These are phyloP conservation scores for Cnemophilus loriae DNA, from an alignment of 2,113 vertebrate species.

Conservation along the genomic window DNA sequence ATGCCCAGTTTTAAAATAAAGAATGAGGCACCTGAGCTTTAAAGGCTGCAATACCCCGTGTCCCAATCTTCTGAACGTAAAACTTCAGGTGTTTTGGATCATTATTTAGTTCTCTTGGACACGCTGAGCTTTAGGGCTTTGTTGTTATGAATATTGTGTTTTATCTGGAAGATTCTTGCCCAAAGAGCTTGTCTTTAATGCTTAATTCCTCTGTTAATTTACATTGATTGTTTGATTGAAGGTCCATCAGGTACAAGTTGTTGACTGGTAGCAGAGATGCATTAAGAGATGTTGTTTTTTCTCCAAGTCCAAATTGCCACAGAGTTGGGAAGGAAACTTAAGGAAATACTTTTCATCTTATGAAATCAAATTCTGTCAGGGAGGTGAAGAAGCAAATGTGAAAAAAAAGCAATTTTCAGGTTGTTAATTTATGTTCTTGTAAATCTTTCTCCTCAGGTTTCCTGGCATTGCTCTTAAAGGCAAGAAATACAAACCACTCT, in stretches of 20 bases:
- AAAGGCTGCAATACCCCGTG: background rate
- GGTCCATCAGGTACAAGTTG: background rate
- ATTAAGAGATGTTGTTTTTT: background rate
- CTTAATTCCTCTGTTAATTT: background rate
- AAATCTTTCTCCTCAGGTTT: constrained; percentile 77
- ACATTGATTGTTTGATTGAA: background rate
- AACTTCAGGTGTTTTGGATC: background rate
- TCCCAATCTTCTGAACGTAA: background rate
- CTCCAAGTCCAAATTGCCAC: background rate
- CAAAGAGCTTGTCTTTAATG: background rate
- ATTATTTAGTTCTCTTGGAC: background rate
- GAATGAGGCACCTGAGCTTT: background rate
- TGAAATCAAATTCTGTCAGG: background rate
- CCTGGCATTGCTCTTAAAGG: constrained; percentile 87
- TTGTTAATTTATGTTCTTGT: background rate
- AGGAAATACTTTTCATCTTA: background rate
- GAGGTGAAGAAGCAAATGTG: background rate
- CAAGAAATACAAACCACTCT: constrained; percentile 91
- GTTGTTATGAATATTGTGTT: background rate
- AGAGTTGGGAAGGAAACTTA: background rate
- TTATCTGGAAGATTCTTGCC: background rate
- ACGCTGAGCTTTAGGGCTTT: background rate
- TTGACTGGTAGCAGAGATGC: background rate
- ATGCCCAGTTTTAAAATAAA: background rate
- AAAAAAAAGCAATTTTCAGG: background rate